phyloP scores from a whole-genome alignment of 2,888 invertebrate genomes.

The Chrysodeixis includens region DNA sequence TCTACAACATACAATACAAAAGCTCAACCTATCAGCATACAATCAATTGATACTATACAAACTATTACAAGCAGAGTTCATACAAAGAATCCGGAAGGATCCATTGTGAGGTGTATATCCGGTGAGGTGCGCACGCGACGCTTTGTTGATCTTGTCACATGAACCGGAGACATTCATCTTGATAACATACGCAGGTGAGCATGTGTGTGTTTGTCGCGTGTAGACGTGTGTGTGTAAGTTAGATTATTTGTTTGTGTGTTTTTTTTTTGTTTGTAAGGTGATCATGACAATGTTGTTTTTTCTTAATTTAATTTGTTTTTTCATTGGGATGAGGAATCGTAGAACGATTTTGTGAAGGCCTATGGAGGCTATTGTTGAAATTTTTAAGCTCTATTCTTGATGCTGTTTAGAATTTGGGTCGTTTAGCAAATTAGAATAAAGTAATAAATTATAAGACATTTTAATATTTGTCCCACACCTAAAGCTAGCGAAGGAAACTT shows the following conservation, averaged over 20 bases:
- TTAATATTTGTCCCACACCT: too few relatives aligned
- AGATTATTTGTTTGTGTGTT: not conserved
- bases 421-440: too few relatives aligned
- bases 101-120: constrained; percentile 48
- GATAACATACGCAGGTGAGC: constrained; percentile 19
- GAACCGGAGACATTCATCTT: constrained; percentile 46
- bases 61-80: constrained; percentile 8
- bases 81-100: constrained; percentile 33
- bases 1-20: constrained; percentile 1
- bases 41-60: not conserved
- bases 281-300: too few relatives aligned
- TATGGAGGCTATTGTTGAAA: too few relatives aligned
- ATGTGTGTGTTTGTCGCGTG: not conserved
- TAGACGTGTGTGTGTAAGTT: not conserved
- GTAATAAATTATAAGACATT: too few relatives aligned
- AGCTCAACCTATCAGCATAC: constrained; percentile 14
- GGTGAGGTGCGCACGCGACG: constrained; percentile 43
- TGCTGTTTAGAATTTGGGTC: too few relatives aligned
- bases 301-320: too few relatives aligned
- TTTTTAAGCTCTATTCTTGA: too few relatives aligned
- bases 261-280: too few relatives aligned
- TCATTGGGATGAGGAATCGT: too few relatives aligned
- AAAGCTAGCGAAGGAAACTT: too few relatives aligned
- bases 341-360: too few relatives aligned
- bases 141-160: constrained; percentile 58